phyloP scores from a whole-genome alignment of 2,888 invertebrate species.

The Ornithoptera priamus region DNA sequence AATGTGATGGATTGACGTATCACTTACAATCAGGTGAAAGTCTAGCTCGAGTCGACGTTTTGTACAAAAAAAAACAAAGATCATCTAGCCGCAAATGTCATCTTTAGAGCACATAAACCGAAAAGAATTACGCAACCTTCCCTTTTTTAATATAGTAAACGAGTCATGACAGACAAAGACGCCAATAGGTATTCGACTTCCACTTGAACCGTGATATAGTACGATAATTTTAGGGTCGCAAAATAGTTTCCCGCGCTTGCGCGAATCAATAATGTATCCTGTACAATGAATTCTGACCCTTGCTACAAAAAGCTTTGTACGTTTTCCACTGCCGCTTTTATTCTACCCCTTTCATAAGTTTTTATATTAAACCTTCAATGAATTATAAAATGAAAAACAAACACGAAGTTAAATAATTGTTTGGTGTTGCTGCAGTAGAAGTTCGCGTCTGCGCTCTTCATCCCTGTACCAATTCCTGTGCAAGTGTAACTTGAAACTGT shows the following conservation, averaged over 20 bases:
- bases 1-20: no score
- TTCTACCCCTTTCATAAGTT: not conserved
- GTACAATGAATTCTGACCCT: conserved; percentile 35
- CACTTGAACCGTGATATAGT: conserved; percentile 28
- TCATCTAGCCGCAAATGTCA: conserved; percentile 7
- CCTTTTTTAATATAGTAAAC: conserved; percentile 5
- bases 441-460: conserved; percentile 69
- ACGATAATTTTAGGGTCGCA: conserved; percentile 43
- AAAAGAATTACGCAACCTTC: conserved; percentile 1
- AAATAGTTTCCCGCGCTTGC: conserved; percentile 64
- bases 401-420: conserved; percentile 34
- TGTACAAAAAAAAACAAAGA: no score
- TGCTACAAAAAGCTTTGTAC: not conserved
- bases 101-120: not conserved
- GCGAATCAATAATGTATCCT: conserved; percentile 66
- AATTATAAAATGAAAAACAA: conserved; percentile 12
- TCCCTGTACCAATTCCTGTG: conserved; percentile 62
- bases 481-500: conserved; percentile 64
- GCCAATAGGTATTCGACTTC: conserved; percentile 28
- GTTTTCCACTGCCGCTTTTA: conserved; percentile 43
- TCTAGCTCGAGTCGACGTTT: no score
- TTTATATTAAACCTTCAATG: conserved; percentile 38
- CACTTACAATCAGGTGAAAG: no score
- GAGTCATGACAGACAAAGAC: conserved; percentile 24
- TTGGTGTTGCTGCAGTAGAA: conserved; percentile 44